A percentile compares a stretch with the other conserved stretches of the same genome.
Conservation (phyloP, 2,113 vertebrate genomes). For the Probosciger aterrimus region DNA sequence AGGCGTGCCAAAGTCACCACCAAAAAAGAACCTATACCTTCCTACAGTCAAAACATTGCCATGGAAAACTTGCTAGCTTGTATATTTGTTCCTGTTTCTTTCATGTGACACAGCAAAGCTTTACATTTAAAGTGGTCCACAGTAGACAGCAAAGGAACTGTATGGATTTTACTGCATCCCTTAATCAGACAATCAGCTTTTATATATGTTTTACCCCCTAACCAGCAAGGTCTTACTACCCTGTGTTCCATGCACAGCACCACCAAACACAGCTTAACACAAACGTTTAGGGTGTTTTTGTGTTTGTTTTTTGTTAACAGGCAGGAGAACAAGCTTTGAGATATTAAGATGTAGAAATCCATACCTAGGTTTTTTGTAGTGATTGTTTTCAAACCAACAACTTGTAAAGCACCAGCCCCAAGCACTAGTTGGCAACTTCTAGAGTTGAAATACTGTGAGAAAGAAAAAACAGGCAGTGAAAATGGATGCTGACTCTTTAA, state of each 20-base stretch:
- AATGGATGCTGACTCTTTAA: not conserved
- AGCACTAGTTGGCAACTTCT: slow-evolving; percentile 96
- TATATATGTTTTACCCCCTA: not conserved
- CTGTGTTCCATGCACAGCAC: not conserved
- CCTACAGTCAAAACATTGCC: not conserved
- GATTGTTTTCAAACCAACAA: slow-evolving; percentile 98
- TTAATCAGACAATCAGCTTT: not conserved
- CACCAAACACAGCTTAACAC: not conserved
- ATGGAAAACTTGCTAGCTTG: not conserved
- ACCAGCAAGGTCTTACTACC: not conserved
- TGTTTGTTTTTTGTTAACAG: not conserved
- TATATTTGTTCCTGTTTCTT: not conserved
- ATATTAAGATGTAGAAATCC: not conserved
- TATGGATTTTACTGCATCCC: not conserved
- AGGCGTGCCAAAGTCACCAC: not conserved
- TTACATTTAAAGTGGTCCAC: not conserved
- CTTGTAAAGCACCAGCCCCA: slow-evolving; percentile 94
- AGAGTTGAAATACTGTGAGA: slow-evolving; percentile 94
- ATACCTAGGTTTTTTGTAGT: slow-evolving; percentile 98
- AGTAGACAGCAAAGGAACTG: not conserved
- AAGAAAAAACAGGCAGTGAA: not conserved
- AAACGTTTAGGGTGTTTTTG: not conserved
- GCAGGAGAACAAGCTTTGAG: not conserved
- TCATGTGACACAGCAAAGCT: not conserved
- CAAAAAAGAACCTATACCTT: not conserved